Base-by-base conservation (phyloP, 1,140 invertebrate species). In the Phthorimaea operculella region DNA sequence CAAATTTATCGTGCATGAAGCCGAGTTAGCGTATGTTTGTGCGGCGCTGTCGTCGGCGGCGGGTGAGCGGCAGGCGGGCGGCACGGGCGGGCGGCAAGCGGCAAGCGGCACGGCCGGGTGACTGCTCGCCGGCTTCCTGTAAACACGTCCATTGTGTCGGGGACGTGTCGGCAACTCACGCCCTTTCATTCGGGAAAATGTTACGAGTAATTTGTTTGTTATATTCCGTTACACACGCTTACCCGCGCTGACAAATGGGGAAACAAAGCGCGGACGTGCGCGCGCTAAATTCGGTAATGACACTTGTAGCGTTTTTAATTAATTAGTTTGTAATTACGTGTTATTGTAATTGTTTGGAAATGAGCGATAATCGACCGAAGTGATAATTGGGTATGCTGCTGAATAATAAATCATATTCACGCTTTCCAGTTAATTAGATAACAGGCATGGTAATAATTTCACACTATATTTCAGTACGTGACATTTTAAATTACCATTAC, bases 81-180 rank as follows among this genome's bases (percentile, higher is more conserved):
- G 48, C 54, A 36, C 48, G 36, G 36, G 36, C 36, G 36, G 36
- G 10, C 36, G 36, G 36, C 10, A 10, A n/a, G 36, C 10, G 10
- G 36, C 36, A 57, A 51, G 53, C 54, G 55, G 48, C 54, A 36
- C 48, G 55, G 60, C 42, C 9, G 61, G 53, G 61, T 55, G 59
- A 60, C 59, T 63, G 51, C 59, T 58, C 67, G 59, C 61, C 69
- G 72, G 71, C 74, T 76, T 70, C 72, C 72, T 74, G 75, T 78
- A 76, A 78, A 78, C 73, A 78, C 65, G 66, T 71, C 67, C 62
- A 76, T 76, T 78, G 71, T 77, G 64, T 70, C 64, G 61, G 63
- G 65, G 66, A 71, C 68, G 64, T 63, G 67, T 68, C 62, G 66
- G 60, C 63, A 68, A 55, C 59, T 64, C 60, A 60, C 59, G 68